Evolutionary conservation across 2,113 vertebrate genomes (phyloP), one percentile per base, ranked within the genome.

Genomic region (Turdus rufiventris): DNA sequence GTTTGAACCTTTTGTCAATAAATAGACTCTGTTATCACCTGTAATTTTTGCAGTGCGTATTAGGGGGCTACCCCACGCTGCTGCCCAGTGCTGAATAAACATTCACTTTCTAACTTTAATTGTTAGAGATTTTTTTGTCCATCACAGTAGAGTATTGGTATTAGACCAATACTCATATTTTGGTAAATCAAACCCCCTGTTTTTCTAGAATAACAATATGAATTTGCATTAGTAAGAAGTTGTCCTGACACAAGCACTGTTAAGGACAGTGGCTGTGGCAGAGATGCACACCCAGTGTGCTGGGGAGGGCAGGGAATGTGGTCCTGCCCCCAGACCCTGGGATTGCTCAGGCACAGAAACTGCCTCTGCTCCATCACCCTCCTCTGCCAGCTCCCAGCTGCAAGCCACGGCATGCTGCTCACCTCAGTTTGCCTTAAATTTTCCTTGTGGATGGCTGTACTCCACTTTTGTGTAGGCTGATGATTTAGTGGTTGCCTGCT

Each of bases 241-340:
- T 78, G 45, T 60, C 75, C 50, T 38, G 73, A 31, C 66, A n/a
- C 19, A 15, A 61, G 57, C 28, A 4, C 60, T 36, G 9, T 25
- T 29, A 60, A 76, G 81, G 50, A 67, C 15, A 56, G 50, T 2
- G 14, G 28, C 43, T 18, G 23, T n/a, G 60, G 61, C 3, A 14
- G 47, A 57, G 61, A 74, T 3, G 8, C 48, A 68, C 42, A 18
- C 15, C 4, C 2, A 0, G 10, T 0, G 4, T 17, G 40, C 24
- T 23, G 63, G 4, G n/a, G 24, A 34, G 6, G 33, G 45, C 4
- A 0, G 10, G 36, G 25, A 18, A 2, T 1, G 4, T 0, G 16
- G 14, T 29, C n/a, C 71, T 14, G 54, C 24, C 20, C 21, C n/a
- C 50, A 10, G 19, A 16, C 8, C n/a, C 78, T 11, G 2, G 5